Base-by-base conservation (phyloP, 1,140 invertebrate species). In the Centruroides sculpturatus region DNA sequence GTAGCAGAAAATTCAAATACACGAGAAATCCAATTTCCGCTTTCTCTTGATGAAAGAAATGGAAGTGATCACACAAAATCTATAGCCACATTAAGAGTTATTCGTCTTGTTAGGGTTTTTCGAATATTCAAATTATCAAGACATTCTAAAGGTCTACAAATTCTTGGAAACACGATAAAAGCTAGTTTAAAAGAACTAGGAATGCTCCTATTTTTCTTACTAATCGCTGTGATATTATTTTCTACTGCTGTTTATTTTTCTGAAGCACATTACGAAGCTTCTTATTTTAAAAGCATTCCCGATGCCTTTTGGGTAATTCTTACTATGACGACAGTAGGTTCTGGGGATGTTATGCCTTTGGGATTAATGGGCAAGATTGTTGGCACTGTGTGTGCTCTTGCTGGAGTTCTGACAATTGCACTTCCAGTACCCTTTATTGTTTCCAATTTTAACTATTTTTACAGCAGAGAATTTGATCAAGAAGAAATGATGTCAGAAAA, bases 381-480 rank as follows among this genome's bases (percentile, higher is more conserved):
- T 69, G 94, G 95, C 66, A 98, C 93, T 66, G 80, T 98, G 67
- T 99, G 96, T 79, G 96, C 95, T 72, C 98, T 99, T 78, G 94
- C 95, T 74, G 96, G 96, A 80, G 95, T 99, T 67, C 81, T 98
- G 75, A 97, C 93, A 71, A 97, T 98, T 74, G 93, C 94, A 59
- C 82, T 99, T 70, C 95, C 95, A 64, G 96, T 99, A 69, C 94
- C 95, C 76, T 94, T 97, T 84, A 96, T 97, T 78, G 69, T 70
- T 41, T 70, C 94, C 77, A 99, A 99, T 81, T 99, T 99, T 84
- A 98, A 98, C 79, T 99, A 99, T 82, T 99, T 99, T 83, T 99
- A 99, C 82, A 93, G 98, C 78, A 86, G 94, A 74, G 95, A 98
- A 81, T 96, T 92, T 69, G 93, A 98, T 77, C 92, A 94, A 77